These are phyloP conservation scores for Ennomos quercinarius DNA, from an alignment of 2,888 invertebrate species.

Conservation along the genomic window DNA sequence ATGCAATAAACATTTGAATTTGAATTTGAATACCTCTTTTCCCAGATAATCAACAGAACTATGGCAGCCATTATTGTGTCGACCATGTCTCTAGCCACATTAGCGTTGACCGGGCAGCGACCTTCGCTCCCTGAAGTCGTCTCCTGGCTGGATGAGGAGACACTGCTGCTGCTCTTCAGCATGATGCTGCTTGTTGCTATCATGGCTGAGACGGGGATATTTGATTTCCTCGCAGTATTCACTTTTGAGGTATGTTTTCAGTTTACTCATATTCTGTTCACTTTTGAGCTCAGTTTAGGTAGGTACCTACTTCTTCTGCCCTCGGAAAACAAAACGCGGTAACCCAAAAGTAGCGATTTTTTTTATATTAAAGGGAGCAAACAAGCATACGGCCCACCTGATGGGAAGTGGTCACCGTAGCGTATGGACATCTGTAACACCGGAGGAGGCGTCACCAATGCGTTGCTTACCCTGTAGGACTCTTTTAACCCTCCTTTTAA, in stretches of 20 bases:
- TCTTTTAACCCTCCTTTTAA: too few relatives aligned
- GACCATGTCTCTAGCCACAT: conserved; percentile 89
- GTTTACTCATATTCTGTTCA: conserved; percentile 5
- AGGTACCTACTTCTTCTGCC: too few relatives aligned
- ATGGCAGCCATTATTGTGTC: conserved; percentile 92
- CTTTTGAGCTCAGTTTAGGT: too few relatives aligned
- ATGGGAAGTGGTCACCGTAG: too few relatives aligned
- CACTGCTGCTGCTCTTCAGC: conserved; percentile 90
- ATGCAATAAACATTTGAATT: too few relatives aligned
- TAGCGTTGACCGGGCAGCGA: conserved; percentile 89
- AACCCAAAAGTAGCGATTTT: too few relatives aligned
- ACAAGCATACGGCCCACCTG: too few relatives aligned
- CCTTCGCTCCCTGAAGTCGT: conserved; percentile 90
- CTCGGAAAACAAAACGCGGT: too few relatives aligned
- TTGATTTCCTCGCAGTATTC: conserved; percentile 92
- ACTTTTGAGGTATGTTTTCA: conserved; percentile 91
- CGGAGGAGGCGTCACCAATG: too few relatives aligned
- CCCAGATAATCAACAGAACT: conserved; percentile 90
- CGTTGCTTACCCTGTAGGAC: too few relatives aligned
- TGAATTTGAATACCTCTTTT: conserved; percentile 21
- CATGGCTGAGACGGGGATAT: conserved; percentile 93
- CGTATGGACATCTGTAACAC: too few relatives aligned
- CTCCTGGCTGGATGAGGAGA: conserved; percentile 93
- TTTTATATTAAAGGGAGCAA: too few relatives aligned
- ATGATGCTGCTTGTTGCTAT: conserved; percentile 95